phyloP scores from a whole-genome alignment of 2,888 invertebrate genomes.

The Dinocampus coccinellae region DNA sequence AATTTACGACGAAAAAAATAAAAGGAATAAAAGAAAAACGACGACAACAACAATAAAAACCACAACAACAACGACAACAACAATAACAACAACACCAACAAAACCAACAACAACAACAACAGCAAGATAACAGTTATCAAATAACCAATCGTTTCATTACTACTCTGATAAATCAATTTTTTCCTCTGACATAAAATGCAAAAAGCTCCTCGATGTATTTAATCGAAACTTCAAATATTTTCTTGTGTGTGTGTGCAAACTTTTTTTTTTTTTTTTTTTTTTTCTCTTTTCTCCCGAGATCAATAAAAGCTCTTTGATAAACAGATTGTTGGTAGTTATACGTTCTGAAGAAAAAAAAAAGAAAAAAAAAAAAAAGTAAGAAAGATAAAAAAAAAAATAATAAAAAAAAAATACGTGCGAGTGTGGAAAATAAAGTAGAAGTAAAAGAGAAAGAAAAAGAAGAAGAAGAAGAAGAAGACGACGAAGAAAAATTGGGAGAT shows the following conservation, averaged over 20 bases:
- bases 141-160: too few species aligned
- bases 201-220: too few species aligned
- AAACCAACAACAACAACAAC: too few species aligned
- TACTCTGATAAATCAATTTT: too few species aligned
- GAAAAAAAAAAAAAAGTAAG: slow-evolving; percentile 21
- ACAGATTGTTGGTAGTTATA: not conserved
- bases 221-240: not conserved
- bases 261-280: not conserved
- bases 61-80: too few species aligned
- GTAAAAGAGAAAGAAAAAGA: slow-evolving; percentile 26
- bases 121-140: too few species aligned
- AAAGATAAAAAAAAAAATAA: slow-evolving; percentile 20
- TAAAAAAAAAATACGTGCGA: slow-evolving; percentile 36
- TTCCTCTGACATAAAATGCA: too few species aligned
- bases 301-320: slow-evolving; percentile 6
- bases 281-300: not conserved
- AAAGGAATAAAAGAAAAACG: too few species aligned
- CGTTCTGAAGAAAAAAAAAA: not conserved
- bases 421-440: slow-evolving; percentile 24
- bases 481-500: slow-evolving; percentile 25
- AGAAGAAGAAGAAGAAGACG: slow-evolving; percentile 21
- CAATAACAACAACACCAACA: too few species aligned
- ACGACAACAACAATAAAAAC: too few species aligned
- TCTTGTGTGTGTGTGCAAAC: not conserved
- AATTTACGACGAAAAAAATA: not conserved